Percentiles rank a stretch among this genome's conserved stretches.
Evolutionary conservation across 1,140 invertebrate species (phyloP).

Genomic region (Drosophila fuyamai): DNA sequence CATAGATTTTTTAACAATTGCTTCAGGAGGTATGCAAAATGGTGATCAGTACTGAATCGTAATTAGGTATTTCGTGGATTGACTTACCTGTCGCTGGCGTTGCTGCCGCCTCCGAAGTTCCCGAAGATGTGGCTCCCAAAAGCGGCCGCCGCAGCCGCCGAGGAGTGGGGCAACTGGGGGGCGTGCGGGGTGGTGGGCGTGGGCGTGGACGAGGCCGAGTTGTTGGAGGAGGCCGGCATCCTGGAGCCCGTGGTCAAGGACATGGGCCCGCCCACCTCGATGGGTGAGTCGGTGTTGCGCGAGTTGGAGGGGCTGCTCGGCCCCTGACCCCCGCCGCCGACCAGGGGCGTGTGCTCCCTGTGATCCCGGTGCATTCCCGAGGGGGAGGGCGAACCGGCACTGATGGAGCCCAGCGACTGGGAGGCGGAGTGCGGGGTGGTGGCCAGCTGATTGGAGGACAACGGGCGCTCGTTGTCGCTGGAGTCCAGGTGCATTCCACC

Average conservation of each 20-base stretch:
- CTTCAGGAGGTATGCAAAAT: too few species aligned
- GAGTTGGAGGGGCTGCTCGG: constrained; percentile 74
- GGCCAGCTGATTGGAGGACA: constrained; percentile 79
- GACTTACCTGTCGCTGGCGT: constrained; percentile 70
- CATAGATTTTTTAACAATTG: too few species aligned
- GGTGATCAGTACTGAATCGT: too few species aligned
- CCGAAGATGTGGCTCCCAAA: constrained; percentile 81
- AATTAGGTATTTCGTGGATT: neutral
- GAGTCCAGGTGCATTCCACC: constrained; percentile 70
- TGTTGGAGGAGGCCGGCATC: constrained; percentile 64
- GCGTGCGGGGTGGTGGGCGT: constrained; percentile 68
- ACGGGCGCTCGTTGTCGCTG: constrained; percentile 78
- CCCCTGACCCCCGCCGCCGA: constrained; percentile 32
- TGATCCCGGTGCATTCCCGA: constrained; percentile 70
- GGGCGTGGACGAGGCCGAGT: constrained; percentile 70
- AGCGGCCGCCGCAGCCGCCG: constrained; percentile 68
- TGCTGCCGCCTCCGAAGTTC: constrained; percentile 66
- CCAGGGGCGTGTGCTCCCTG: constrained; percentile 62
- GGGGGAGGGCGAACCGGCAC: constrained; percentile 78
- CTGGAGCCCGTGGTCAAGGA: constrained; percentile 72
- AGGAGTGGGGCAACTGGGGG: constrained; percentile 57
- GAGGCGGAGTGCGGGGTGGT: constrained; percentile 76
- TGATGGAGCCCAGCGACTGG: constrained; percentile 83
- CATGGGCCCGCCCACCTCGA: constrained; percentile 84
- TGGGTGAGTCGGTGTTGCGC: constrained; percentile 83